Evolutionary conservation across 2,888 invertebrate species (phyloP).

Genomic region (Rotaria macrura): DNA sequence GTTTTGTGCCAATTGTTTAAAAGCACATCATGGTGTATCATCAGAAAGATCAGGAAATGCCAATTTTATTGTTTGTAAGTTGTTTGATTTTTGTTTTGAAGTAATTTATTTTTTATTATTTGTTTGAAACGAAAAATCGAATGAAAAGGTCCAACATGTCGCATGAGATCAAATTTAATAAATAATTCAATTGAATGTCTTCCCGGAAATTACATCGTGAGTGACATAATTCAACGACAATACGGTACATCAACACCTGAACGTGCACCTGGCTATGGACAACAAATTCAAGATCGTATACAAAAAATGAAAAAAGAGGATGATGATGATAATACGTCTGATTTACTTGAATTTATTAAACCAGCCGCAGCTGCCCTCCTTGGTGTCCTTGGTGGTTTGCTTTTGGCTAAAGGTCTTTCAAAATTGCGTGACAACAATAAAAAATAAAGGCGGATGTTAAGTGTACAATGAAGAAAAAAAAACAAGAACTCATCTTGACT

Average conservation of each 20-base stretch:
- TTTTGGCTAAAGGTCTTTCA: background rate
- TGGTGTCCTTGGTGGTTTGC: background rate
- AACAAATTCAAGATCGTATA: constrained; percentile 17
- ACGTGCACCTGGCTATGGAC: background rate
- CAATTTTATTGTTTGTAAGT: background rate
- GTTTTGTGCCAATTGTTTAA: background rate
- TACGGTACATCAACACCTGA: background rate
- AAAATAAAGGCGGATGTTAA: no score
- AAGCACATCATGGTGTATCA: background rate
- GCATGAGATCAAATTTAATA: background rate
- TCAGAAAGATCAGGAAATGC: background rate
- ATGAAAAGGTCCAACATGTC: background rate
- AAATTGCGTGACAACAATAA: background rate
- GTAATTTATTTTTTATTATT: background rate
- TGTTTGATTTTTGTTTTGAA: background rate
- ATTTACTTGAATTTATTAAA: background rate
- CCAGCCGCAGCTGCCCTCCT: background rate
- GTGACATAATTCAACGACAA: constrained; percentile 6
- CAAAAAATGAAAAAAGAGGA: constrained; percentile 8
- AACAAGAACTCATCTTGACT: no score
- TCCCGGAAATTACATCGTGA: background rate
- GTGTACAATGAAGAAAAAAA: no score
- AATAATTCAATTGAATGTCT: background rate
- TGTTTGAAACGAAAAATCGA: background rate
- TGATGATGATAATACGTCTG: background rate